phyloP scores from a whole-genome alignment of 1,140 invertebrate species.

The Lucilia sericata region DNA sequence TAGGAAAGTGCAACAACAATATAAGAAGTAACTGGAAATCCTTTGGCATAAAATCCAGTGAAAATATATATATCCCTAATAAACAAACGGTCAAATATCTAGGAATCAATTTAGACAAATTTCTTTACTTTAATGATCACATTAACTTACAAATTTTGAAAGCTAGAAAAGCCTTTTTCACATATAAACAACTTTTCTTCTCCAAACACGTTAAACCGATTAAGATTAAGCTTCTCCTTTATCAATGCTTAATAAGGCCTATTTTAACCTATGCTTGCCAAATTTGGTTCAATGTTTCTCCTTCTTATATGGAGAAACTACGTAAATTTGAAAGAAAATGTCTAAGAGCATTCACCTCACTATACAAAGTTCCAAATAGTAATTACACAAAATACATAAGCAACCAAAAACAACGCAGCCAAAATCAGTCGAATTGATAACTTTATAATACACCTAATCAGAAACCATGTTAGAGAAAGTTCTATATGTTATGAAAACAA shows the following conservation, averaged over 20 bases:
- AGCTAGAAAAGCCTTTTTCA: not conserved
- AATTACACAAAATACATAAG: not conserved
- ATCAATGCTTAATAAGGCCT: slow-evolving; percentile 24
- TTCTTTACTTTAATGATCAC: too few relatives aligned
- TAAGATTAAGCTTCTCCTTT: not conserved
- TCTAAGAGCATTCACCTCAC: not conserved
- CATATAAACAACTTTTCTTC: slow-evolving; percentile 28
- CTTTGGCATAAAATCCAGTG: not conserved
- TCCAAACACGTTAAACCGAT: not conserved
- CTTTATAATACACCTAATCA: too few relatives aligned
- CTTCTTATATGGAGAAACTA: too few relatives aligned
- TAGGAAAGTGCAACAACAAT: not conserved
- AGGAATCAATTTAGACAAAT: not conserved
- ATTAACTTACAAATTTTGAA: not conserved
- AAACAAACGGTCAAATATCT: not conserved
- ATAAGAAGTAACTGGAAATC: not conserved
- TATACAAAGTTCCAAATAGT: not conserved
- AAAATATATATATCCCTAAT: not conserved
- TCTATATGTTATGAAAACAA: too few relatives aligned
- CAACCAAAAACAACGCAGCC: too few relatives aligned
- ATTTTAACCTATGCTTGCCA: too few relatives aligned
- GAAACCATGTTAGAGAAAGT: too few relatives aligned
- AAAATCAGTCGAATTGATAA: too few relatives aligned
- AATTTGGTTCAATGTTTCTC: too few relatives aligned
- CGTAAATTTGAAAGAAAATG: not conserved